Percentiles rank a stretch among this genome's conserved stretches.
These are phyloP conservation scores for Otolemur crassicaudatus DNA, from an alignment of 2,797 vertebrate species.

Conservation along the genomic window DNA sequence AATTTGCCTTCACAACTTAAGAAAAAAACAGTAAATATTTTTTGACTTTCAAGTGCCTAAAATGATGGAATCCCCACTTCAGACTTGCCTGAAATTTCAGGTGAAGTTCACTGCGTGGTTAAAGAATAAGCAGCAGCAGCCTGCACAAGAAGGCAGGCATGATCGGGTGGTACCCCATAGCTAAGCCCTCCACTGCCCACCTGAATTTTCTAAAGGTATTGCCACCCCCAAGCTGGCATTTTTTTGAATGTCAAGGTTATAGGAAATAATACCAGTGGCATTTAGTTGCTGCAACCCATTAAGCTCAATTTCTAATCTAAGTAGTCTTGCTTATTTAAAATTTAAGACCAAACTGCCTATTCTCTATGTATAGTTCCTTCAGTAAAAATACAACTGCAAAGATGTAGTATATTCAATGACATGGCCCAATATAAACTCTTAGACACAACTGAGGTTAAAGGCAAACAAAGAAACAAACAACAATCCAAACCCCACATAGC, in stretches of 20 bases:
- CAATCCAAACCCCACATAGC: background rate
- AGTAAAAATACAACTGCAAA: background rate
- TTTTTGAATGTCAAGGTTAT: background rate
- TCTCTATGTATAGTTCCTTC: background rate
- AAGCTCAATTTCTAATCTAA: slow-evolving; percentile 25
- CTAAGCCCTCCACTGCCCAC: background rate
- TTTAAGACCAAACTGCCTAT: background rate
- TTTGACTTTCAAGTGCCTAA: background rate
- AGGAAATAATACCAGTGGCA: background rate
- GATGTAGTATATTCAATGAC: background rate
- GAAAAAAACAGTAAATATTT: background rate
- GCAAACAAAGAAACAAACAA: background rate
- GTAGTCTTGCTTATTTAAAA: background rate
- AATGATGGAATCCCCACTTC: background rate
- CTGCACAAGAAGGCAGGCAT: background rate
- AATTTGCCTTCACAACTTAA: background rate
- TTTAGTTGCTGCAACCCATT: background rate
- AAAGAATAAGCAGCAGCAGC: background rate
- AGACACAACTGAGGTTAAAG: background rate
- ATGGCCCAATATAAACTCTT: background rate
- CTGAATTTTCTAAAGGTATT: background rate
- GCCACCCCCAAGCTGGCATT: background rate
- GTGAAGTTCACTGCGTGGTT: background rate
- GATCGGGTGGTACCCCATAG: background rate
- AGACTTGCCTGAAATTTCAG: background rate